Base-by-base conservation (phyloP, 2,888 invertebrate genomes). In the Drosophila tripunctata region DNA sequence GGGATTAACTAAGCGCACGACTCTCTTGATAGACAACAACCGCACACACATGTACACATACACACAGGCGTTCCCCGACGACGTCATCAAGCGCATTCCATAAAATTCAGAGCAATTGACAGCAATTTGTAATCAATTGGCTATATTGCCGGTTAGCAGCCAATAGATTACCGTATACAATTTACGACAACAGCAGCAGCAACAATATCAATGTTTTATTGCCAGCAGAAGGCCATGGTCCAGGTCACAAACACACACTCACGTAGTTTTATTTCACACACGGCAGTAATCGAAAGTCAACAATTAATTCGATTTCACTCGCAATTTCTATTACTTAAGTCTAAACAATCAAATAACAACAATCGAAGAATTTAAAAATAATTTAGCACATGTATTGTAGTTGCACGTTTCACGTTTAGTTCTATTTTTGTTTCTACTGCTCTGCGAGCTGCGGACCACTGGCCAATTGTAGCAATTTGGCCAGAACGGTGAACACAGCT, bases 401-500 rank as follows among this genome's bases (percentile, higher is more conserved):
- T 12, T 21, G 40, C 38, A 51, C 47, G 47, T 47, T 64, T 55
- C 38, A 51, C 47, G 47, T 47, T 64, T 55, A 8, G 5, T 31
- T 33, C 8, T 52, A 48, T 41, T 52, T 60, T 52, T 48, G 38
- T 22, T 19, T 33, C 44, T 21, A 40, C 21, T 33, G 27, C 30
- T n/a, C n/a, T 35, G 31, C 33, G 30, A 33, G 27, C 10, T 10
- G 24, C 36, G 51, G 54, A n/a, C 55, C 55, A 17, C 45, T 45
- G 54, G 69, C 71, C 71, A 68, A 74, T 54, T 55, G 50, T 43
- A 50, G 24, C 2, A 52, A 58, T 55, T 74, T 68, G 64, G 55
- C 69, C 51, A 68, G n/a, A 72, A 64, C 64, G 74, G 54, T 8
- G 12, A 21, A 56, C 4, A 52, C 71, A 72, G 71, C 71, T 72